Evolutionary conservation across 2,888 invertebrate species (phyloP), one percentile per base, ranked within the genome.

Genomic region (Eristalis tenax): DNA sequence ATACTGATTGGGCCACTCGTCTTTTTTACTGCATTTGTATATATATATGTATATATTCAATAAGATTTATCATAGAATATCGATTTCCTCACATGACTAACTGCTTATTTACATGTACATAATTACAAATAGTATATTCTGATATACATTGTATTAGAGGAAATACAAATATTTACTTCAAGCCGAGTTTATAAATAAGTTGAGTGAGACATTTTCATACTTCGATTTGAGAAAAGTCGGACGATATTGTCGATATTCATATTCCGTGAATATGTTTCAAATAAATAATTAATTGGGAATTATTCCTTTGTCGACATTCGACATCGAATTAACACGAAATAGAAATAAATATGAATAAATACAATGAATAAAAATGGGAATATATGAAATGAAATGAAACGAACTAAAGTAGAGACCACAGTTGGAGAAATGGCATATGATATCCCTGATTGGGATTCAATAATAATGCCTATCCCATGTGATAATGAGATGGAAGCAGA

Each of bases 371-470:
- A 26, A 26, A 1, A 3, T 38, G 8, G 0, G 2, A 38, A 8
- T 38, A 32, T 4, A 4, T 28, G 1, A 11, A 38, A 8, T 8
- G 8, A 38, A 8, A 13, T 8, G 0, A 38, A 2, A 38, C 38
- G 6, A 1, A 38, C 6, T 2, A 8, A 13, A 1, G n/a, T 10
- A 38, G 13, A 1, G 1, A 11, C 10, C 1, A 13, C 10, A 35
- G 2, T 28, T 2, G 28, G 28, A 5, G 5, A 5, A 26, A 28
- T 28, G 5, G 28, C 28, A 28, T 28, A 5, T 2, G 5, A 92
- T 77, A 85, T 92, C 3, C 92, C 92, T 81, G 91, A 92, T 59
- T 92, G 92, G 92, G 92, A 92, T 64, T 92, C 92, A 5, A 89
- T 90, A 8, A 92, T 92, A 92, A 92, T 92, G 59, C 91, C 91